Evolutionary conservation across 2,113 vertebrate species (phyloP).

Genomic region (Toxostoma redivivum): DNA sequence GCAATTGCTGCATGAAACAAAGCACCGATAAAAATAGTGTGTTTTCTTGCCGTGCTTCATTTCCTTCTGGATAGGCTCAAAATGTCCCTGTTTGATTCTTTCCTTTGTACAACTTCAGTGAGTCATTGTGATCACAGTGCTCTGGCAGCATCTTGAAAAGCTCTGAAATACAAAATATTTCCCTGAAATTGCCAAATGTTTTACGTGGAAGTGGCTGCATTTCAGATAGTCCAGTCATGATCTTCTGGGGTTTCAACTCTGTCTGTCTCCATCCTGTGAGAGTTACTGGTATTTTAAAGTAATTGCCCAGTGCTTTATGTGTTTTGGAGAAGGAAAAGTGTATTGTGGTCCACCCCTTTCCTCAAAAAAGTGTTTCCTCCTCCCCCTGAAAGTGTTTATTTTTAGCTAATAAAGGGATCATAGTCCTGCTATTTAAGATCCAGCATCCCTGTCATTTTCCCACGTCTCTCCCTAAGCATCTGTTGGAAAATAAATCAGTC

Average conservation of each 20-base stretch:
- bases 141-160: slow-evolving; percentile 18
- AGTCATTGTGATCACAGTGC: slow-evolving; percentile 46
- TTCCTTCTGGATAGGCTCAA: slow-evolving; percentile 50
- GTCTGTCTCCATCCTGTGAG: neutral
- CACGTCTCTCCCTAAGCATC: neutral
- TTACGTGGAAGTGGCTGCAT: neutral
- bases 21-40: slow-evolving; percentile 35
- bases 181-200: slow-evolving; percentile 14
- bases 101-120: slow-evolving; percentile 30
- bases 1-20: slow-evolving; percentile 20
- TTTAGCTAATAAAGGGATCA: neutral
- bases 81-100: slow-evolving; percentile 47
- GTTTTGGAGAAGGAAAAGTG: neutral
- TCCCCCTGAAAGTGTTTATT: neutral
- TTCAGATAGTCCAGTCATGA: neutral
- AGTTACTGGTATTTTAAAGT: neutral
- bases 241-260: neutral
- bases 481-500: neutral
- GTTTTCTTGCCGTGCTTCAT: slow-evolving; percentile 39
- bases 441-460: neutral
- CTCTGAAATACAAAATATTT: slow-evolving; percentile 2
- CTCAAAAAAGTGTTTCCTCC: neutral
- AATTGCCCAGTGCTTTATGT: neutral
- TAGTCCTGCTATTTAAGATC: neutral
- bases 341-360: neutral